A percentile compares a stretch with the other conserved stretches of the same genome.
These are phyloP conservation scores for Caenorhabditis tropicalis DNA, from an alignment of 1,140 invertebrate species.

Conservation along the genomic window DNA sequence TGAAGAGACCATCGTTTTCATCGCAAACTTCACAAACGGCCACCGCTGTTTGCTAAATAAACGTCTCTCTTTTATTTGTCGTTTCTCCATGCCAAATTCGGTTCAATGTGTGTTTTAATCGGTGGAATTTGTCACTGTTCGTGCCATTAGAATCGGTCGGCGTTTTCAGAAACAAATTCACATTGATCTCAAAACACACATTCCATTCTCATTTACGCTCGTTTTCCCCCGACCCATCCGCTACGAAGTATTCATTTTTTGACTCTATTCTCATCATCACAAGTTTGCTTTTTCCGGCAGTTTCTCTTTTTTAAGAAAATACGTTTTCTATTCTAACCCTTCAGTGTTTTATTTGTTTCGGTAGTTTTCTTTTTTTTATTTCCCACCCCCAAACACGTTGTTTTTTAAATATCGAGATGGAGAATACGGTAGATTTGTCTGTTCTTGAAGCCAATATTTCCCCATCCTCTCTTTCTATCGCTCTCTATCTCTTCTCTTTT, in stretches of 20 bases:
- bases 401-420: background rate
- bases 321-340: background rate
- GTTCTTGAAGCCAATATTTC: slow-evolving; percentile 15
- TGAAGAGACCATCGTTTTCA: background rate
- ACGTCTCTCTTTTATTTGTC: background rate
- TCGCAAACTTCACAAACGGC: background rate
- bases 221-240: background rate
- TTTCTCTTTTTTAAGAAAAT: background rate
- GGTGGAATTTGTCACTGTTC: background rate
- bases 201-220: background rate
- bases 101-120: background rate
- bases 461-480: slow-evolving; percentile 21
- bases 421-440: slow-evolving; percentile 19
- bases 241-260: slow-evolving; percentile 28
- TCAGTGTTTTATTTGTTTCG: background rate
- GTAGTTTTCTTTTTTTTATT: background rate
- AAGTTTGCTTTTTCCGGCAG: background rate
- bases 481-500: background rate
- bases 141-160: background rate
- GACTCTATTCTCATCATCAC: background rate
- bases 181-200: background rate
- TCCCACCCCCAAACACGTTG: background rate
- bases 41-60: background rate
- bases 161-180: background rate
- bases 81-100: background rate